Evolutionary conservation across 2,888 invertebrate species (phyloP), one percentile per base, ranked within the genome.

Genomic region (Mesoligia furuncula): DNA sequence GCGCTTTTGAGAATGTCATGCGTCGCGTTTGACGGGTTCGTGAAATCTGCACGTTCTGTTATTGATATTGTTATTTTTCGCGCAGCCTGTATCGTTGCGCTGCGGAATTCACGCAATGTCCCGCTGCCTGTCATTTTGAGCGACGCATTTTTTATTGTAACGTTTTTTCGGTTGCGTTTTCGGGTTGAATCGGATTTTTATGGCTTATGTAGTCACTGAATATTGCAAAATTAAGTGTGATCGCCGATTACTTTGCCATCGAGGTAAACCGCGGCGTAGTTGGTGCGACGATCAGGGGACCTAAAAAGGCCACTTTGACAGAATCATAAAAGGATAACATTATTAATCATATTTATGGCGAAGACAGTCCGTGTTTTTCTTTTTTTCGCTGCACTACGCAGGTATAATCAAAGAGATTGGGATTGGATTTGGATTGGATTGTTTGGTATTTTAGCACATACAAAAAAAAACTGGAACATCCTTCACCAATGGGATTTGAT

Each of bases 1-100:
- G 94, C 93, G 91, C 87, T 95, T 94, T 93, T 89, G 90, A 91
- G 93, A 93, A 80, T 91, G 88, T 87, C 88, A 89, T 86, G 86
- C 89, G 90, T 87, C 89, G 88, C 91, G 90, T 92, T 90, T 91
- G 92, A 92, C 91, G 90, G 90, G 90, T 90, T 90, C 89, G 93
- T 93, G 92, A 94, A 94, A 95, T 93, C 89, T 91, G 81, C 88
- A 88, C 87, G 88, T 87, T 88, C 84, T 89, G 89, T 88, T 86
- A 84, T 74, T 86, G 86, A 84, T 84, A 90, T 89, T 84, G 83
- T 85, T 87, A 87, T 87, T 89, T 88, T 90, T 89, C 85, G 87
- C 90, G 80, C 86, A 85, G 9, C 62, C 80, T 73, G 79, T 85
- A 85, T 77, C 80, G 79, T 80, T 77, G 73, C 73, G 65, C 42